Base-by-base conservation (phyloP, 2,888 invertebrate species). In the Ceramica pisi region DNA sequence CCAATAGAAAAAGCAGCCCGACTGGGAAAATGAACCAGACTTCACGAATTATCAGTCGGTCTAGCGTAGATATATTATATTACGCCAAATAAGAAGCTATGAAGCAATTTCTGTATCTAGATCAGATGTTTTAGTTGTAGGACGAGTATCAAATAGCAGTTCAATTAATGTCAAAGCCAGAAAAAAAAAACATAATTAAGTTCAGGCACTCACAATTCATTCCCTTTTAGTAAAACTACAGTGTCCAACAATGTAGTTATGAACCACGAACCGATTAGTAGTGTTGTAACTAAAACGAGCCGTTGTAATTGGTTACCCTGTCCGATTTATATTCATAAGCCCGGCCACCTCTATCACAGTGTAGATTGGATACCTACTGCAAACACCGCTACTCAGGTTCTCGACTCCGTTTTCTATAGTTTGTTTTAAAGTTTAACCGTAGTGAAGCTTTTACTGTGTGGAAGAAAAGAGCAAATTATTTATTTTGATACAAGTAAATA, bases 281-380 rank as follows among this genome's bases (percentile, higher is more conserved):
- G 62, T 66, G 48, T 31, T 60, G 69, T 35, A 10, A 50, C 59
- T 83, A 71, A 71, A 78, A 35, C 50, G 60, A 51, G 41, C 44
- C 53, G 38, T 41, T 68, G 67, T 72, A 77, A 76, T 80, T 75
- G 62, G 75, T 74, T 66, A 75, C 70, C 19, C 44, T 44, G 51
- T 35, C 74, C 75, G 71, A 70, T 83, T 82, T 82, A 84, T 84
- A 83, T 83, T 83, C 84, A 83, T 83, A 84, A 84, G 75, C 82
- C 55, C 14, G 41, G 64, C 55, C 67, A 67, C 53, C 75, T 68
- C 74, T 61, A 82, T 82, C 67, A 71, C n/a, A 51, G 65, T 51
- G 73, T 67, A 84, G 60, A 83, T 84, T 84, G 77, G 84, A 73
- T 82, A 71, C n/a, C n/a, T n/a, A n/a, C 75, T 51, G 62, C 53